Evolutionary conservation across 2,113 vertebrate species (phyloP).

Genomic region (Boleophthalmus pectinirostris): DNA sequence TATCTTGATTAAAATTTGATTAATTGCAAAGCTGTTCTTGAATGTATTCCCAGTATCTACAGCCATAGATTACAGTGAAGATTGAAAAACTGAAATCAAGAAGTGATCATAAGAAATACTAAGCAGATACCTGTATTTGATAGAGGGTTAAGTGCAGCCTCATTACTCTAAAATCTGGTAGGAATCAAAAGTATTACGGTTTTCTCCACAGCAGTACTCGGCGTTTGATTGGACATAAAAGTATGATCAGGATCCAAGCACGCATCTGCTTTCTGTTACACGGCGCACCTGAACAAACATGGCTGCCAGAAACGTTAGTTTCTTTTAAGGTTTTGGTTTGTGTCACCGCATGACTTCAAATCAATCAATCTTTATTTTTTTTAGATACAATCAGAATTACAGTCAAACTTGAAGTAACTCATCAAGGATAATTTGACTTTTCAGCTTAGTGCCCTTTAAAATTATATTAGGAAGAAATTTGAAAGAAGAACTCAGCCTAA

Average conservation of each 20-base stretch:
- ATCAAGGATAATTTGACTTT: not conserved
- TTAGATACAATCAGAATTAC: not conserved
- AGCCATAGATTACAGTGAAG: not conserved
- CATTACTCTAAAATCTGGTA: not conserved
- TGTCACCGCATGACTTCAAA: not conserved
- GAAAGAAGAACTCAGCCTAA: too few relatives aligned
- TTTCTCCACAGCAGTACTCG: not conserved
- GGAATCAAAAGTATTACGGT: not conserved
- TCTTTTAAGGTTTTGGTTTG: conserved; percentile 2
- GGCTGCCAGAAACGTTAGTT: not conserved
- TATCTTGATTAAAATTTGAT: too few relatives aligned
- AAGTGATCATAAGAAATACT: not conserved
- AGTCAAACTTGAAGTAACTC: not conserved
- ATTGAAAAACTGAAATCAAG: not conserved
- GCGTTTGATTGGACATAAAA: conserved; percentile 4
- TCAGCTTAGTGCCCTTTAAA: too few relatives aligned
- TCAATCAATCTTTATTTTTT: not conserved
- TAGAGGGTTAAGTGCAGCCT: not conserved
- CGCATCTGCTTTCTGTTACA: not conserved
- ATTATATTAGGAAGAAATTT: too few relatives aligned
- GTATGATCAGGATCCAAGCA: not conserved
- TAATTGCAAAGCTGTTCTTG: not conserved
- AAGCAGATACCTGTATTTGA: not conserved
- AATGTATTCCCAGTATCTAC: not conserved
- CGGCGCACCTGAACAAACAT: not conserved